These are phyloP conservation scores for Melanogrammus aeglefinus DNA, from an alignment of 2,797 vertebrate species.

Conservation along the genomic window DNA sequence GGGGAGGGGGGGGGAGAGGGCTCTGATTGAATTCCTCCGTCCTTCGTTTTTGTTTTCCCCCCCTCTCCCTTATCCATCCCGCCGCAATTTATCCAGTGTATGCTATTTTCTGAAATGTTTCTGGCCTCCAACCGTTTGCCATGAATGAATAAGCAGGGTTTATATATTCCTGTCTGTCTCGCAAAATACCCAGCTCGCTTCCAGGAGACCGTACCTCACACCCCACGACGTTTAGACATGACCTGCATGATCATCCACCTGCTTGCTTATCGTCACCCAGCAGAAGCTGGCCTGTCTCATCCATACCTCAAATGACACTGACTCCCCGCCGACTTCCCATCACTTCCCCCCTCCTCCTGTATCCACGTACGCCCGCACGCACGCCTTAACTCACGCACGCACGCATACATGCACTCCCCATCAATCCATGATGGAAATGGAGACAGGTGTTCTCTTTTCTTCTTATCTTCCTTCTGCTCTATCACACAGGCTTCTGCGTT, in stretches of 20 bases:
- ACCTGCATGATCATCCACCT: slow-evolving; percentile 21
- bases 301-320: neutral
- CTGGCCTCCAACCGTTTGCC: neutral
- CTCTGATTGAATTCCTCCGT: neutral
- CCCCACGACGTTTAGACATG: slow-evolving; percentile 41
- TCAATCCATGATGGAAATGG: neutral
- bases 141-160: slow-evolving; percentile 17
- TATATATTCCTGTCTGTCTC: slow-evolving; percentile 4
- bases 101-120: neutral
- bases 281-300: too few species aligned
- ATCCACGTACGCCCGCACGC: neutral
- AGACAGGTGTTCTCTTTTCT: neutral
- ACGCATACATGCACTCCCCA: neutral
- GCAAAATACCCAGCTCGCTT: slow-evolving; percentile 34
- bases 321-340: neutral
- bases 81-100: slow-evolving; percentile 15
- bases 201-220: slow-evolving; percentile 13
- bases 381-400: neutral
- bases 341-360: neutral
- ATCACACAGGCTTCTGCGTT: too few species aligned
- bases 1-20: neutral
- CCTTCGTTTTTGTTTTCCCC: neutral
- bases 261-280: too few species aligned
- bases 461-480: neutral
- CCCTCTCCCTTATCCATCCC: slow-evolving; percentile 1